A percentile compares a stretch with the other conserved stretches of the same genome.
These are phyloP conservation scores for Stomatorhinus ivindoensis DNA, from an alignment of 2,113 vertebrate genomes.

Conservation along the genomic window DNA sequence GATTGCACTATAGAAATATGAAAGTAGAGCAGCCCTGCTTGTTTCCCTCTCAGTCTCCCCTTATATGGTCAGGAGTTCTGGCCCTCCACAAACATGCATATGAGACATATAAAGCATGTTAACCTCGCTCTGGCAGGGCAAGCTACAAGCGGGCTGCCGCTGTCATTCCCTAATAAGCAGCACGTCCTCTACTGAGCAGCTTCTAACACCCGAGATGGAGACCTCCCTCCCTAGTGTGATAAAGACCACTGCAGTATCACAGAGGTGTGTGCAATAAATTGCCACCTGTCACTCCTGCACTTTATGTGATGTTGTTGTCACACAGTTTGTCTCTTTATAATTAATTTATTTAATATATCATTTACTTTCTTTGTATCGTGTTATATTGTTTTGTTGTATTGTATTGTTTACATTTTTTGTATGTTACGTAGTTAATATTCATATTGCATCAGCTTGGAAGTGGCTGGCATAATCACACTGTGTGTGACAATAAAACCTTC, in stretches of 20 bases:
- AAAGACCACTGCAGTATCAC: background rate
- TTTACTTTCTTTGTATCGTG: background rate
- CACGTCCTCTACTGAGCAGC: background rate
- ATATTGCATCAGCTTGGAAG: background rate
- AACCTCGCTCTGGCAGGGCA: background rate
- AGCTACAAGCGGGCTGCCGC: background rate
- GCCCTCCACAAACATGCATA: background rate
- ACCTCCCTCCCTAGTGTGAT: background rate
- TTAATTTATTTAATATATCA: background rate
- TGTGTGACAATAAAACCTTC: background rate
- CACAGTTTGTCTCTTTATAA: background rate
- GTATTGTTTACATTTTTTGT: background rate
- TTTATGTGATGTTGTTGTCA: background rate
- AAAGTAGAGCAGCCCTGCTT: background rate
- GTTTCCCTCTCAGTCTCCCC: background rate
- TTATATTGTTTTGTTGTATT: no score
- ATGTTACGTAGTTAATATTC: background rate
- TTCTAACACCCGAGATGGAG: background rate
- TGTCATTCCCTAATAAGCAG: background rate
- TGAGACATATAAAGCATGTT: background rate
- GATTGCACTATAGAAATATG: background rate
- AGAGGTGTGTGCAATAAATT: background rate
- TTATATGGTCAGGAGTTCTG: background rate
- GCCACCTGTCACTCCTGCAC: background rate
- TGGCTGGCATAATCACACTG: background rate